A percentile compares a stretch with the other conserved stretches of the same genome.
These are phyloP conservation scores for Heliconius ismenius DNA, from an alignment of 2,888 invertebrate species.

Conservation along the genomic window DNA sequence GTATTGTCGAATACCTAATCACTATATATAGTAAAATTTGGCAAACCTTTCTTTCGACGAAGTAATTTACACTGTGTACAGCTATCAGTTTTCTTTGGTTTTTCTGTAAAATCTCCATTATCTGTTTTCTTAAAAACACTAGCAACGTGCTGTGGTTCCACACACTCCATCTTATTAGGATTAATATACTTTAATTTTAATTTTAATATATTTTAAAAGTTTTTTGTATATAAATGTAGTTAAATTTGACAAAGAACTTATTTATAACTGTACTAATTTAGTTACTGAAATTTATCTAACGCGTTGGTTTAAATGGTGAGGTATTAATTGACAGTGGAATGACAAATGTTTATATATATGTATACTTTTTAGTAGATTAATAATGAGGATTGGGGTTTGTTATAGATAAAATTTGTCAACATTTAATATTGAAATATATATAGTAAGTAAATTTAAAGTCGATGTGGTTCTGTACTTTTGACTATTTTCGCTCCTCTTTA, in stretches of 20 bases:
- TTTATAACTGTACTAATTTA: background rate
- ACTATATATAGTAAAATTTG: background rate
- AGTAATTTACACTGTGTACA: constrained; percentile 58
- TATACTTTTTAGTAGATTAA: background rate
- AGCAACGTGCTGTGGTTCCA: constrained; percentile 10
- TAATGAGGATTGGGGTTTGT: background rate
- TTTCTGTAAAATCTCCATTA: constrained; percentile 44
- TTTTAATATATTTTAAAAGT: background rate
- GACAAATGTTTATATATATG: background rate
- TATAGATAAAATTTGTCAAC: background rate
- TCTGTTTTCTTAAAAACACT: constrained; percentile 34
- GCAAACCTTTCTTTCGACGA: constrained; percentile 38
- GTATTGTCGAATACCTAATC: too few relatives aligned
- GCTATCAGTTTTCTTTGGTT: constrained; percentile 48
- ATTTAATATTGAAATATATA: too few relatives aligned
- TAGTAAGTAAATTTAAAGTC: too few relatives aligned
- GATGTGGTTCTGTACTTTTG: too few relatives aligned
- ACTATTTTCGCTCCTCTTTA: too few relatives aligned
- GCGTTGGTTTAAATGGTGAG: constrained; percentile 6
- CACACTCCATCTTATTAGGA: constrained; percentile 18
- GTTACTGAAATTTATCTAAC: constrained; percentile 17
- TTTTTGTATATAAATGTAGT: background rate
- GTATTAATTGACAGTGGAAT: background rate
- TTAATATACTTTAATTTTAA: background rate
- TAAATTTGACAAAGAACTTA: background rate